Evolutionary conservation across 2,888 invertebrate genomes (phyloP).

Genomic region (Parnassius mnemosyne): DNA sequence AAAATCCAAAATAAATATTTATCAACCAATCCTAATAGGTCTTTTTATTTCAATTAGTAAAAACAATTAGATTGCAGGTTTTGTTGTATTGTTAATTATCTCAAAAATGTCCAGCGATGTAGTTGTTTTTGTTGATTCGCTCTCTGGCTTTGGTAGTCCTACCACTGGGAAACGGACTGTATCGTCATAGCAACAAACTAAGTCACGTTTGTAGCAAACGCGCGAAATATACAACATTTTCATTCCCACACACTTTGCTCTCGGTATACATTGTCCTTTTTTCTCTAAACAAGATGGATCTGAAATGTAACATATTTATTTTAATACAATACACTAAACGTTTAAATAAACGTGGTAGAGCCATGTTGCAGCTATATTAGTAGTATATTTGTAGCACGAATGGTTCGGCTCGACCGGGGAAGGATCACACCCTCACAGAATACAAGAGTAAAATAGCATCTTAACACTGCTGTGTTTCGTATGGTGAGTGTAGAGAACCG

Average conservation of each 20-base stretch:
- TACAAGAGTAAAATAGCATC: too few species aligned
- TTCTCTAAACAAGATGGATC: slow-evolving; percentile 51
- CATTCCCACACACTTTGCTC: slow-evolving; percentile 42
- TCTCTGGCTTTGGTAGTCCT: not conserved
- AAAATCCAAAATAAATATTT: too few species aligned
- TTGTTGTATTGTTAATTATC: not conserved
- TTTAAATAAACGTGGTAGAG: too few species aligned
- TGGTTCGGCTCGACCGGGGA: too few species aligned
- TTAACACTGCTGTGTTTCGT: too few species aligned
- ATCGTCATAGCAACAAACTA: slow-evolving; percentile 59
- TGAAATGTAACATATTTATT: slow-evolving; percentile 28
- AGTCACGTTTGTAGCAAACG: slow-evolving; percentile 47
- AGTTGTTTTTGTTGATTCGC: not conserved
- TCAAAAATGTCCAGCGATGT: not conserved
- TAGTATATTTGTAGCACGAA: too few species aligned
- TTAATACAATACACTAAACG: too few species aligned
- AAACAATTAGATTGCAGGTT: not conserved
- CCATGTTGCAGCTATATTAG: too few species aligned
- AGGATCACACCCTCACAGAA: too few species aligned
- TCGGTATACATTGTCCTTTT: slow-evolving; percentile 49
- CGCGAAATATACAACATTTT: slow-evolving; percentile 54
- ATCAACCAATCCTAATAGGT: not conserved
- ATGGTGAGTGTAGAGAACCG: too few species aligned
- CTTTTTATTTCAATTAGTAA: not conserved
- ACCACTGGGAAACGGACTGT: slow-evolving; percentile 33